Conservation (phyloP, 1,140 invertebrate genomes). For the Plutomurus gul region DNA sequence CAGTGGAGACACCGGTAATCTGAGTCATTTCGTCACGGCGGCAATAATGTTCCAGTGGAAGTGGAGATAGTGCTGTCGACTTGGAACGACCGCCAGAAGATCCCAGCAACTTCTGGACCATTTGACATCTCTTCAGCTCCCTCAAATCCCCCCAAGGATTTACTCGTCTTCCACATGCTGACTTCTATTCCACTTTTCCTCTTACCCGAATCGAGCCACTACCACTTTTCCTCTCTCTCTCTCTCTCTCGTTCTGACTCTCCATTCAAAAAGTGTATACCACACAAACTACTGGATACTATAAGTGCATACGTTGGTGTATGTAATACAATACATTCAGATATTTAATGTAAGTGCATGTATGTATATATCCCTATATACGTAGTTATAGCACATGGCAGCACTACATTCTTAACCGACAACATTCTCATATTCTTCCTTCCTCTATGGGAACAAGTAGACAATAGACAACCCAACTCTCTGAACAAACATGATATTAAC, state of each 20-base stretch:
- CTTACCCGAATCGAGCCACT: slow-evolving; percentile 17
- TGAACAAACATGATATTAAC: too few relatives aligned
- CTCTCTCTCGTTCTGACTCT: not conserved
- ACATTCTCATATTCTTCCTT: too few relatives aligned
- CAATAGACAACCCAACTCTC: too few relatives aligned
- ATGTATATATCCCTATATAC: too few relatives aligned
- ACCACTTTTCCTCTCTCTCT: not conserved
- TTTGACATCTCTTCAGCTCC: slow-evolving; percentile 55
- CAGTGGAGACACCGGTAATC: slow-evolving; percentile 54
- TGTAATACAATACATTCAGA: too few relatives aligned
- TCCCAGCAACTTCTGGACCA: slow-evolving; percentile 51
- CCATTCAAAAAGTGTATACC: not conserved
- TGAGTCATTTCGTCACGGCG: slow-evolving; percentile 53
- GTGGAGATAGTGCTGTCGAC: slow-evolving; percentile 44
- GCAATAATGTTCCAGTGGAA: slow-evolving; percentile 44
- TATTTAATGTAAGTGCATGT: too few relatives aligned
- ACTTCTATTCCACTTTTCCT: slow-evolving; percentile 40
- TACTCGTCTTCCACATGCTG: slow-evolving; percentile 50
- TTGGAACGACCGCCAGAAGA: slow-evolving; percentile 45
- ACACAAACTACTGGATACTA: not conserved
- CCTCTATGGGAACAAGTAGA: too few relatives aligned
- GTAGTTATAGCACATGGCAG: too few relatives aligned
- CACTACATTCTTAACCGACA: too few relatives aligned
- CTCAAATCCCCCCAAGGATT: slow-evolving; percentile 52
- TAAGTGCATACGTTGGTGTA: not conserved